These are phyloP conservation scores for Alsophila aescularia DNA, from an alignment of 2,888 invertebrate genomes.

Conservation along the genomic window DNA sequence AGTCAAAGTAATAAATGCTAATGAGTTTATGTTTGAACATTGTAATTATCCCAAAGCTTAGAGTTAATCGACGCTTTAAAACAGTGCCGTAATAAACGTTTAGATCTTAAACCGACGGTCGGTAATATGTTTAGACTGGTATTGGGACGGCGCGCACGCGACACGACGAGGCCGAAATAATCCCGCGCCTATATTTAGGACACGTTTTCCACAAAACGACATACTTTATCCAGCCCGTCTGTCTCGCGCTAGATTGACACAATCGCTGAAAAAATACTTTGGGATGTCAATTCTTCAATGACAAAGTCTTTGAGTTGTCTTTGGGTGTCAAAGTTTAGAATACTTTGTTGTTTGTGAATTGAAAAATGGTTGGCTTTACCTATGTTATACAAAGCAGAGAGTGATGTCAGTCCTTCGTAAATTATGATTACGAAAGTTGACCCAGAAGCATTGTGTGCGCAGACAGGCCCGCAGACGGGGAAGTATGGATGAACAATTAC, in stretches of 20 bases:
- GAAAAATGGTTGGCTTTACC: not conserved
- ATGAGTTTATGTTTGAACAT: constrained; percentile 51
- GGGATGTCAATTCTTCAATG: not conserved
- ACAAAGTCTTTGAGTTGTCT: not conserved
- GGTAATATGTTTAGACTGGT: constrained; percentile 75
- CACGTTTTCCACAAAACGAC: constrained; percentile 80
- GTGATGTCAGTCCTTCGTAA: too few relatives aligned
- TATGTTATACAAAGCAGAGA: too few relatives aligned
- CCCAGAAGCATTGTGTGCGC: constrained; percentile 22
- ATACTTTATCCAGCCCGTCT: constrained; percentile 68
- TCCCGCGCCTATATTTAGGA: constrained; percentile 77
- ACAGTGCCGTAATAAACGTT: constrained; percentile 64
- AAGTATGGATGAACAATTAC: constrained; percentile 14
- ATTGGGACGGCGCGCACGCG: constrained; percentile 66
- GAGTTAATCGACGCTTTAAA: constrained; percentile 57
- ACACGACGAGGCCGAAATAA: constrained; percentile 76
- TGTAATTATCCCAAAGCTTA: constrained; percentile 53
- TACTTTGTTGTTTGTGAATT: not conserved
- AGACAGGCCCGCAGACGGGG: constrained; percentile 30
- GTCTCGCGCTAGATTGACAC: constrained; percentile 33
- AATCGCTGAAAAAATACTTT: constrained; percentile 1
- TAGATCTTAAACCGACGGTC: constrained; percentile 55
- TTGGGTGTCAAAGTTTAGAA: not conserved
- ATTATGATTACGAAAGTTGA: constrained; percentile 19
- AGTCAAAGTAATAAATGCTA: constrained; percentile 44